These are phyloP conservation scores for Zaprionus davidi DNA, from an alignment of 1,140 invertebrate species.

Conservation along the genomic window DNA sequence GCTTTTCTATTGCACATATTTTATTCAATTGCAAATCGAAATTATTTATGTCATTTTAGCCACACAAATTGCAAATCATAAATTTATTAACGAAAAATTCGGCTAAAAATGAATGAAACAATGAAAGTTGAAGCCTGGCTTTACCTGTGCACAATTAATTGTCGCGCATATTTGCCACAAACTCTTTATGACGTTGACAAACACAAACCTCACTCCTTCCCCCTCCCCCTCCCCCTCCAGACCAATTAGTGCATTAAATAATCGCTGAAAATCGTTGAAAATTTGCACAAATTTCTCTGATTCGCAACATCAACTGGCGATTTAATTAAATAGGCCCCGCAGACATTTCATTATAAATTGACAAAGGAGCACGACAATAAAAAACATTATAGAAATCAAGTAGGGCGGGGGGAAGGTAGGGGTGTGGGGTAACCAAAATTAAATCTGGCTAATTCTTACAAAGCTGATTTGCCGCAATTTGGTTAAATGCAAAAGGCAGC, in stretches of 20 bases:
- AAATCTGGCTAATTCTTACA: conserved; percentile 67
- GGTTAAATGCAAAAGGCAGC: conserved; percentile 49
- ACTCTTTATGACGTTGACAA: background rate
- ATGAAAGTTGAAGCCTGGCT: background rate
- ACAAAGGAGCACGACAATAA: conserved; percentile 14
- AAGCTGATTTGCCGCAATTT: conserved; percentile 72
- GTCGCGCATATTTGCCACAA: background rate
- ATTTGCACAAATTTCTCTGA: conserved; percentile 1
- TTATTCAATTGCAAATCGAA: background rate
- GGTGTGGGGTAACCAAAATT: conserved; percentile 29
- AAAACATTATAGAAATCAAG: conserved; percentile 5
- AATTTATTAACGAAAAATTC: background rate
- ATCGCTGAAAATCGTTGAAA: conserved; percentile 3
- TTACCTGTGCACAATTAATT: conserved; percentile 6
- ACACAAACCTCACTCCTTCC: background rate
- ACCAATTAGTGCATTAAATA: conserved; percentile 40
- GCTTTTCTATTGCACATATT: background rate
- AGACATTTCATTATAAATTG: conserved; percentile 31
- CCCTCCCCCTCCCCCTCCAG: background rate
- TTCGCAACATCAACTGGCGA: conserved; percentile 1
- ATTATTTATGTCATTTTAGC: conserved; percentile 1
- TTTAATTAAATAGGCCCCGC: conserved; percentile 39
- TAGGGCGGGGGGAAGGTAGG: background rate
- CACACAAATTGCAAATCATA: conserved; percentile 3
- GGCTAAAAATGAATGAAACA: background rate